Percentiles rank a stretch among this genome's conserved stretches.
Evolutionary conservation across 2,113 vertebrate species (phyloP).

Genomic region (Psophia crepitans): DNA sequence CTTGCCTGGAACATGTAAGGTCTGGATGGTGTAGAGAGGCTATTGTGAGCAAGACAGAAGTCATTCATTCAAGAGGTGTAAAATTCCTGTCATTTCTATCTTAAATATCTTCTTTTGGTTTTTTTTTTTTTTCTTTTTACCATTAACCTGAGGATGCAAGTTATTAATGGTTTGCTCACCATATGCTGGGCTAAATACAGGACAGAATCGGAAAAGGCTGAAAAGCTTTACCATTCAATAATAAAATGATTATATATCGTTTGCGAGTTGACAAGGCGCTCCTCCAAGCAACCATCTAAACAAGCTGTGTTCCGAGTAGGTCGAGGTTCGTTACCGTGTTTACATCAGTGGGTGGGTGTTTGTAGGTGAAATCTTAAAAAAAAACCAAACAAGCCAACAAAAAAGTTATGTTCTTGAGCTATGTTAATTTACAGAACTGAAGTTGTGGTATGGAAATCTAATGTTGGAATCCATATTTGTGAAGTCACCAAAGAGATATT

Average conservation of each 20-base stretch:
- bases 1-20: background rate
- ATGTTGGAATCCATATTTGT: conserved; percentile 31
- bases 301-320: background rate
- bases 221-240: background rate
- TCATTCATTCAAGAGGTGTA: background rate
- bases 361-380: background rate
- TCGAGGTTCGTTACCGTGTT: background rate
- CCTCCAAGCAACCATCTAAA: background rate
- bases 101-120: background rate
- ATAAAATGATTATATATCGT: background rate
- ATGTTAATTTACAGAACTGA: background rate
- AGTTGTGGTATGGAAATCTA: conserved; percentile 13
- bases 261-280: background rate
- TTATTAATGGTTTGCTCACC: background rate
- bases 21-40: background rate
- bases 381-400: background rate
- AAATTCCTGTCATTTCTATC: background rate
- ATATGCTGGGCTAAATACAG: background rate
- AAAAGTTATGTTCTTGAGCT: background rate
- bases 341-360: background rate
- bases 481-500: conserved; percentile 67
- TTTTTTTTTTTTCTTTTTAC: background rate
- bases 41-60: background rate
- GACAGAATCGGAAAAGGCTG: background rate
- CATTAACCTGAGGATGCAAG: background rate